A percentile compares a stretch with the other conserved stretches of the same genome.
Evolutionary conservation across 2,797 vertebrate genomes (phyloP).

Genomic region (Propithecus deckenii): DNA sequence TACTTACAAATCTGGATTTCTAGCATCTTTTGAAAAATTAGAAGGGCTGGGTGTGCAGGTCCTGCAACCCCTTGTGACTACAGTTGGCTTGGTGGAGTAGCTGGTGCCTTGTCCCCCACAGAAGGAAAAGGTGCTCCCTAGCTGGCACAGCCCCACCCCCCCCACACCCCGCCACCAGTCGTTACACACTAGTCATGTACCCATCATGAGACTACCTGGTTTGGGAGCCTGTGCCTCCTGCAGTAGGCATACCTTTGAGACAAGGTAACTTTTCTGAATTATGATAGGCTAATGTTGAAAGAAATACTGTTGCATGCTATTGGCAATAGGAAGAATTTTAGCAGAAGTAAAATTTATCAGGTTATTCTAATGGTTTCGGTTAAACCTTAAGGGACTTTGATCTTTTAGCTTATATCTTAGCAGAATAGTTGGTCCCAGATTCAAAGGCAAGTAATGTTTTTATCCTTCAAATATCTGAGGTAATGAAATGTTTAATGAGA

Average conservation of each 20-base stretch:
- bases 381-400: neutral
- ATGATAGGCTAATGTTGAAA: neutral
- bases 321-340: neutral
- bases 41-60: neutral
- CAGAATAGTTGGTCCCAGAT: neutral
- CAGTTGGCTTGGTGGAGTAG: neutral
- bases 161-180: neutral
- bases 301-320: neutral
- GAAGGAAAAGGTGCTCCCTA: neutral
- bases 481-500: neutral
- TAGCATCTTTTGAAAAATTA: constrained; percentile 12
- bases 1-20: neutral
- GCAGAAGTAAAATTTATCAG: neutral
- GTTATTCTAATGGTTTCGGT: neutral
- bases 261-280: neutral
- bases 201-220: neutral
- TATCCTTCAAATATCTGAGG: constrained; percentile 20
- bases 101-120: fast-evolving
- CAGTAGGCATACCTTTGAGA: neutral
- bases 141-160: neutral
- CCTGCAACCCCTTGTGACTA: neutral
- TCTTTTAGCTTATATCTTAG: neutral
- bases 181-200: neutral
- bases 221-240: neutral
- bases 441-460: constrained; percentile 21